These are phyloP conservation scores for Thaumatotibia leucotreta DNA, from an alignment of 1,140 invertebrate genomes.

Conservation along the genomic window DNA sequence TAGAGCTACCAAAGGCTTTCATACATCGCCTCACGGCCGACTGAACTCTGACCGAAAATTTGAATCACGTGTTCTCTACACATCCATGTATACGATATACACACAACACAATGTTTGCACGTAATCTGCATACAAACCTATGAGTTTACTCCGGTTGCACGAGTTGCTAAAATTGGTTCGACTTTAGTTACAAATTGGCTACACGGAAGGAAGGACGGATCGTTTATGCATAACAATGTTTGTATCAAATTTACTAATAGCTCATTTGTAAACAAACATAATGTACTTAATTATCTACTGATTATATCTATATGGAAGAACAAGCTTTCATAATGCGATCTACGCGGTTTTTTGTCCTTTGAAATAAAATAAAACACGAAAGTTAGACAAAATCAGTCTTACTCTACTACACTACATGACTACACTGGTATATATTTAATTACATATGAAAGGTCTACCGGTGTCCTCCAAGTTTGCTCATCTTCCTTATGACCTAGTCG, in stretches of 20 bases:
- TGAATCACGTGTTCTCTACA: neutral
- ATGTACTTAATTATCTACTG: neutral
- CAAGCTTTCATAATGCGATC: neutral
- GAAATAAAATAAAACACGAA: neutral
- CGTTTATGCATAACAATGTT: too few species aligned
- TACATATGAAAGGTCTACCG: neutral
- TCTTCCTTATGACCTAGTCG: slow-evolving; percentile 11
- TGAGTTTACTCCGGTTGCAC: neutral
- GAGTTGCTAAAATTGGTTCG: neutral
- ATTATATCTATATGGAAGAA: neutral
- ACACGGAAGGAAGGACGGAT: neutral
- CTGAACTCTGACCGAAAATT: neutral
- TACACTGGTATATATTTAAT: neutral
- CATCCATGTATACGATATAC: neutral
- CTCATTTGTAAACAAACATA: neutral
- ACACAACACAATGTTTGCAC: neutral
- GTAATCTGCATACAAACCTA: neutral
- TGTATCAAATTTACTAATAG: neutral
- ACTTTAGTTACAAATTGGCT: neutral
- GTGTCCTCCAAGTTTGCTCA: neutral
- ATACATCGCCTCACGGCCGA: neutral
- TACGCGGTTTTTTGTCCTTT: neutral
- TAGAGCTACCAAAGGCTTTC: neutral
- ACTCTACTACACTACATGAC: neutral
- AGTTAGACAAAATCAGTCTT: neutral